These are phyloP conservation scores for Metalampra italica DNA, from an alignment of 2,888 invertebrate species.

Conservation along the genomic window DNA sequence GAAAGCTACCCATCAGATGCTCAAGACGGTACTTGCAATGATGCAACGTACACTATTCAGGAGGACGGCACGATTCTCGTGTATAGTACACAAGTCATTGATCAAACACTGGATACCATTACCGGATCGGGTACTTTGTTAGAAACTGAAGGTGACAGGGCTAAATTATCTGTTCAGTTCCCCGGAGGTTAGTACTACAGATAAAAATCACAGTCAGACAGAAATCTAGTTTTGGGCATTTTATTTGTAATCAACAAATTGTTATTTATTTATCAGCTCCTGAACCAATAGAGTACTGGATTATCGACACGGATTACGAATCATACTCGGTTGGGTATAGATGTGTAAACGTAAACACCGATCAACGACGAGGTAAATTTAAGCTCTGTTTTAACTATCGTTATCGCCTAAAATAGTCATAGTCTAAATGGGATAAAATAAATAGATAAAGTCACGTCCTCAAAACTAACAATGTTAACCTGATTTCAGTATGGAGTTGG, in stretches of 20 bases:
- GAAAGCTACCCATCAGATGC: conserved; percentile 43
- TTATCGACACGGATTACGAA: conserved; percentile 75
- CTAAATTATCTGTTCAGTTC: conserved; percentile 79
- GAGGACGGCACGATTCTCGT: conserved; percentile 30
- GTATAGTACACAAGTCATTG: conserved; percentile 44
- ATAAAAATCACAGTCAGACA: not conserved
- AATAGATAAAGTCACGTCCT: no score
- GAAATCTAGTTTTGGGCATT: not conserved
- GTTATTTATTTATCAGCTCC: conserved; percentile 16
- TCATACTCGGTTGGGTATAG: conserved; percentile 80
- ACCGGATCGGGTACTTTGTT: conserved; percentile 37
- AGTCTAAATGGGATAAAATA: no score
- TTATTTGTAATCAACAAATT: not conserved
- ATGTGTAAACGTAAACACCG: conserved; percentile 62
- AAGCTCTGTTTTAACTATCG: not conserved
- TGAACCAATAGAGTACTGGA: conserved; percentile 25
- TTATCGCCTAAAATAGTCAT: no score
- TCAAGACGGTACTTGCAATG: conserved; percentile 46
- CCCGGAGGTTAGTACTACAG: conserved; percentile 42
- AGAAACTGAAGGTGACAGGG: conserved; percentile 77
- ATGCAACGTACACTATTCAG: conserved; percentile 35
- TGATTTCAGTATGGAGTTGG: conserved; percentile 45
- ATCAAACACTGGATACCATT: conserved; percentile 31
- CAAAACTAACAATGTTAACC: not conserved
- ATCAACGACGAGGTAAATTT: conserved; percentile 53